phyloP scores from a whole-genome alignment of 2,113 vertebrate genomes.

The Hydrolagus affinis region DNA sequence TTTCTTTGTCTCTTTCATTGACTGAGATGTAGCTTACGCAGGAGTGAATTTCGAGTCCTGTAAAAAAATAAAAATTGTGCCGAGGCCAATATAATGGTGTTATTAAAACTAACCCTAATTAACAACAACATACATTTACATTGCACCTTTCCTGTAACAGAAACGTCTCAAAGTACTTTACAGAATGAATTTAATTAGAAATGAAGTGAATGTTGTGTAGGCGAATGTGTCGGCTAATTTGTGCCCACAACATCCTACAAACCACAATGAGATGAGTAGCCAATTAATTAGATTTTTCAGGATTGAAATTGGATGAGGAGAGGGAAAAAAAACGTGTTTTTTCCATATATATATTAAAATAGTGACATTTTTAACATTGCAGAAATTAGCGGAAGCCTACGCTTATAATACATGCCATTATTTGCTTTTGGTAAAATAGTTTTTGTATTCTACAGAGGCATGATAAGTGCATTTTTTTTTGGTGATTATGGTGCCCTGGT shows the following conservation, averaged over 20 bases:
- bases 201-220: too few relatives aligned
- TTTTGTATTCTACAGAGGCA: background rate
- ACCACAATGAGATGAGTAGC: too few relatives aligned
- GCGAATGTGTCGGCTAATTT: too few relatives aligned
- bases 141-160: too few relatives aligned
- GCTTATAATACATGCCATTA: background rate
- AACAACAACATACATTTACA: too few relatives aligned
- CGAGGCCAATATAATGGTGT: background rate
- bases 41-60: background rate
- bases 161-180: too few relatives aligned
- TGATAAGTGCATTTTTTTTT: background rate
- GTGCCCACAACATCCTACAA: too few relatives aligned
- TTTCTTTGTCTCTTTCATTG: background rate
- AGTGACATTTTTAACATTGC: background rate
- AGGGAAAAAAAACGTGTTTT: background rate
- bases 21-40: background rate
- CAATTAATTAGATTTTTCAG: too few relatives aligned
- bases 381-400: background rate
- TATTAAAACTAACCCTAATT: background rate
- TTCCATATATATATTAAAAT: background rate
- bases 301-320: too few relatives aligned
- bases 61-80: background rate
- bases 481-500: constrained; percentile 42
- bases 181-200: too few relatives aligned
- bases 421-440: background rate